Evolutionary conservation across 2,888 invertebrate species (phyloP), one percentile per base, ranked within the genome.

Genomic region (Drosophila multiciliata): DNA sequence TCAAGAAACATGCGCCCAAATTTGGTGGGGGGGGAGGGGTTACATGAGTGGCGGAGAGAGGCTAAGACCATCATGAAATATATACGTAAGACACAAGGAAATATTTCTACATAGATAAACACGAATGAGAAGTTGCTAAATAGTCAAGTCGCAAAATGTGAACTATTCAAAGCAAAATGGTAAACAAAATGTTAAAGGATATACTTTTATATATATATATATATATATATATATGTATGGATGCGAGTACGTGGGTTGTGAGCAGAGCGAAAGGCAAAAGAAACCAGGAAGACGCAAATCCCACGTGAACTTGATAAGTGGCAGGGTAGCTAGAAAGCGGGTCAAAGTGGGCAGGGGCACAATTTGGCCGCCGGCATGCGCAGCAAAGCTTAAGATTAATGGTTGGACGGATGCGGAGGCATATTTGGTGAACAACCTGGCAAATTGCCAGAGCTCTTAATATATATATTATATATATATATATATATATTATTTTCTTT

Each of bases 361-460:
- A 32, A 65, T 62, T 53, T 23, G 15, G 23, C 64, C 71, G 79
- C 82, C 66, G 83, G 86, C 83, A 85, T 88, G 88, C 83, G 86
- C 82, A 78, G 61, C 67, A 68, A 48, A 23, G 57, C 35, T 60
- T 48, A 54, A 48, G 36, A 36, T 20, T 23, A 15, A 23, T 23
- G 23, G 9, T 12, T 23, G 26, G 20, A 23, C 17, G 40, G 33
- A 11, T 17, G 38, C 4, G n/a, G 48, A 26, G 53, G 42, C 38
- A 58, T 33, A 35, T 55, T 74, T 74, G 36, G 40, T 12, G 33
- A 26, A 54, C 45, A 64, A 53, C 62, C 29, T 69, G 54, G 40
- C 64, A 64, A 86, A 70, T 77, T 58, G 20, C n/a, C 45, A 64
- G 7, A 45, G 45, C 53, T 64, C 11, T 45, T 64, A 58, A 23